These are phyloP conservation scores for Halcyon leucocephala DNA, from an alignment of 2,797 vertebrate species.

Conservation along the genomic window DNA sequence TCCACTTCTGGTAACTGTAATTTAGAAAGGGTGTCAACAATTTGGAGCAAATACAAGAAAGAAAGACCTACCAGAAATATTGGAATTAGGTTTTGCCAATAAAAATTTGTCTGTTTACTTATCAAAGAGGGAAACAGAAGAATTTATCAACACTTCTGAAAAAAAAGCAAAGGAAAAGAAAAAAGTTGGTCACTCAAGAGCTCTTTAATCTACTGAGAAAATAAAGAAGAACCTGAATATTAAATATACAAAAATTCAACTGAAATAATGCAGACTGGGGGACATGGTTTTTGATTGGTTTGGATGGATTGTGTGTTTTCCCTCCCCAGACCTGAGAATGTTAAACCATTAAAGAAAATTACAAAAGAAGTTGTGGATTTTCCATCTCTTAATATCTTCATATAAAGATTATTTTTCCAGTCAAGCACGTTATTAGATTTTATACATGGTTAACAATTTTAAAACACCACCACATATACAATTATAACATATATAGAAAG, in stretches of 20 bases:
- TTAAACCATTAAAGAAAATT: neutral
- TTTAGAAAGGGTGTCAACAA: neutral
- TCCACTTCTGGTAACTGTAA: neutral
- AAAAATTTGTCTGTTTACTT: neutral
- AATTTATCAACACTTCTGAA: neutral
- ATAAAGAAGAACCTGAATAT: neutral
- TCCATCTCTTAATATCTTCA: neutral
- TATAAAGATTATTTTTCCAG: conserved; percentile 10
- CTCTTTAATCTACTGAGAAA: conserved; percentile 6
- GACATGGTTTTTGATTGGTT: neutral
- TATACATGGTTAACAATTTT: neutral
- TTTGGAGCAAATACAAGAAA: neutral
- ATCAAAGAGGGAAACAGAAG: neutral
- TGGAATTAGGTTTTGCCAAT: neutral
- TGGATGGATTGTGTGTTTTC: neutral
- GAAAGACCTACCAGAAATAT: neutral
- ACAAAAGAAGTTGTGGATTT: neutral
- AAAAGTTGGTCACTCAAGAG: neutral
- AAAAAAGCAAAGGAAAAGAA: neutral
- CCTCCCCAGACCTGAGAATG: neutral
- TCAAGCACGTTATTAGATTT: neutral
- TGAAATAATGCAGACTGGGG: neutral
- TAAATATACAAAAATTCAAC: conserved; percentile 5
- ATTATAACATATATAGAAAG: neutral
- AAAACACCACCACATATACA: neutral